Base-by-base conservation (phyloP, 1,140 invertebrate species). In the Cyrtorhinus lividipennis region DNA sequence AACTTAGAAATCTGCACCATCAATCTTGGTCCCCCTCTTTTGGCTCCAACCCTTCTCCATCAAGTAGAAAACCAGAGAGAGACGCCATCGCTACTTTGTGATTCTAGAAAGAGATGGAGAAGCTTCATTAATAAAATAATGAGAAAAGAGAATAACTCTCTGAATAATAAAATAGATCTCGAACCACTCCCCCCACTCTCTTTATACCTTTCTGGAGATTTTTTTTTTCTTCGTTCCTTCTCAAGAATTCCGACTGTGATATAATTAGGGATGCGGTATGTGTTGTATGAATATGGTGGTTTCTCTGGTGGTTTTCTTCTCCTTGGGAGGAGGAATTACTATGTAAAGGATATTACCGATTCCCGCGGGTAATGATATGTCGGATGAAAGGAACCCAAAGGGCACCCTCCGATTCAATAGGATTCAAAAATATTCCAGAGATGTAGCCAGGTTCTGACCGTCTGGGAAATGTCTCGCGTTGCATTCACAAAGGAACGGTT, bases 331-430 rank as follows among this genome's bases (percentile, higher is more conserved):
- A n/a, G n/a, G 24, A 24, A 57, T 57, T 57, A 57, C 56, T 57
- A 57, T 57, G 56, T 57, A 57, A 57, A 24, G 56, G 20, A 24
- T 57, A 57, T 20, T 57, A 57, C 24, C 56, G 24, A 57, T 57
- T 57, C 56, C 56, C 56, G 56, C 20, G 20, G 23, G 56, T 57
- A 57, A 57, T 57, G 56, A 57, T 57, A 57, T 57, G 56, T 57
- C 56, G 56, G 56, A 57, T 57, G 56, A 24, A 23, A 57, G 15
- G 15, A 38, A n/a, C n/a, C n/a, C n/a, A 38, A 38, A 38, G n/a
- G 30, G 30, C 15, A 8, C 30, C 30, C 15, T 38, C n/a, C n/a
- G n/a, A n/a, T 38, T 15, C 30, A 38, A 38, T 38, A 15, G 20
- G 56, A 57, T 57, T 57, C 56, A 57, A 57, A 57, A 57, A 57